A percentile compares a stretch with the other conserved stretches of the same genome.
These are phyloP conservation scores for Distichodus sexfasciatus DNA, from an alignment of 2,797 vertebrate species.

Conservation along the genomic window DNA sequence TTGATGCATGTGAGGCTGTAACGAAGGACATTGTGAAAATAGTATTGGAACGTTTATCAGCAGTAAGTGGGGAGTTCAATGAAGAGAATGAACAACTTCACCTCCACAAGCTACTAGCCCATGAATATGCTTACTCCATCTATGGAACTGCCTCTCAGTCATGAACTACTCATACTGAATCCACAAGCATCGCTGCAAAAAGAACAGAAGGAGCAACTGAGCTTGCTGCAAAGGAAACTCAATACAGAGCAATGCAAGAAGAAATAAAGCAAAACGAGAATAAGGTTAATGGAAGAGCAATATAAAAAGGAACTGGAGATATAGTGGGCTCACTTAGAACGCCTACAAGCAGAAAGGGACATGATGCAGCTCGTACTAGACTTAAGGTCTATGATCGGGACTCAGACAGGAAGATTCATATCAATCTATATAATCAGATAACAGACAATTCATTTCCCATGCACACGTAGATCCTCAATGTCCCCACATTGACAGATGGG, in stretches of 20 bases:
- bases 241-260: too few species aligned
- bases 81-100: too few species aligned
- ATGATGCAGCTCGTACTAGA: neutral
- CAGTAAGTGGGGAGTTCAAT: neutral
- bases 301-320: neutral
- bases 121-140: neutral
- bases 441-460: neutral
- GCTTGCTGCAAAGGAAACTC: too few species aligned
- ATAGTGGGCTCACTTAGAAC: neutral
- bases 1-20: conserved; percentile 6
- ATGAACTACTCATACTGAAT: neutral
- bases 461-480: too few species aligned
- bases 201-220: neutral
- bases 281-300: neutral
- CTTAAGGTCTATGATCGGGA: neutral
- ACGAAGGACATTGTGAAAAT: conserved; percentile 12
- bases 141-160: neutral
- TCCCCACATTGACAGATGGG: neutral
- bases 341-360: neutral
- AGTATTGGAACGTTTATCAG: neutral
- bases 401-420: neutral
- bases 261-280: neutral
- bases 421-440: neutral
- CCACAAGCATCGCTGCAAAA: neutral
- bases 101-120: too few species aligned